A percentile compares a stretch with the other conserved stretches of the same genome.
phyloP scores from a whole-genome alignment of 2,888 invertebrate species.

The Schizaphis graminum region DNA sequence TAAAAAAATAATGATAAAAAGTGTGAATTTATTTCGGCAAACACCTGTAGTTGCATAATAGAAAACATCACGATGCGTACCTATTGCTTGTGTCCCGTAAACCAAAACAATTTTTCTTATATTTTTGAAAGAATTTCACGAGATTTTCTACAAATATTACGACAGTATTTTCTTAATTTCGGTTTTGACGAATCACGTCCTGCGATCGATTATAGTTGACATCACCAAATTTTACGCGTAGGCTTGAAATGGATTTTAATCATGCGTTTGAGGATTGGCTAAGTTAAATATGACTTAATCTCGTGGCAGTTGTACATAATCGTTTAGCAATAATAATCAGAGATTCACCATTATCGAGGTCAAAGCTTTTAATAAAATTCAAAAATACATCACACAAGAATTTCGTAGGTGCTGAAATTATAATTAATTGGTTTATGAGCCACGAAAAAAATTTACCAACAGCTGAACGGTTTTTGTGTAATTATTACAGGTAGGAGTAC shows the following conservation, averaged over 20 bases:
- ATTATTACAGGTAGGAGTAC: conserved; percentile 38
- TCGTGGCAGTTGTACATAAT: conserved; percentile 6
- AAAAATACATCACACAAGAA: background rate
- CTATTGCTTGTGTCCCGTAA: background rate
- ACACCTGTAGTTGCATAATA: background rate
- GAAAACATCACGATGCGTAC: background rate
- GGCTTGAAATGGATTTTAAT: conserved; percentile 7
- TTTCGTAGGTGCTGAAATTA: conserved; percentile 45
- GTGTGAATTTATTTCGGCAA: background rate
- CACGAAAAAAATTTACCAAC: conserved; percentile 29
- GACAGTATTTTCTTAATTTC: background rate
- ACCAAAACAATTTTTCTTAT: background rate
- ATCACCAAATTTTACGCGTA: background rate
- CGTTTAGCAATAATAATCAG: conserved; percentile 3
- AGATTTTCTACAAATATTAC: background rate
- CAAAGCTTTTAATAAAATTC: background rate
- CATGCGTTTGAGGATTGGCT: background rate
- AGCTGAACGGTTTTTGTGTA: background rate
- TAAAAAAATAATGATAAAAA: conserved; percentile 3
- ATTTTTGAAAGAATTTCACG: background rate
- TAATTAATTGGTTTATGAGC: conserved; percentile 28
- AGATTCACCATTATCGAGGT: conserved; percentile 15
- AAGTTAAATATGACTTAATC: background rate
- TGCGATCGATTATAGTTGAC: background rate
- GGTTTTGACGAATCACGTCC: background rate